Conservation (phyloP, 2,888 invertebrate species). For the Oithona nana region DNA sequence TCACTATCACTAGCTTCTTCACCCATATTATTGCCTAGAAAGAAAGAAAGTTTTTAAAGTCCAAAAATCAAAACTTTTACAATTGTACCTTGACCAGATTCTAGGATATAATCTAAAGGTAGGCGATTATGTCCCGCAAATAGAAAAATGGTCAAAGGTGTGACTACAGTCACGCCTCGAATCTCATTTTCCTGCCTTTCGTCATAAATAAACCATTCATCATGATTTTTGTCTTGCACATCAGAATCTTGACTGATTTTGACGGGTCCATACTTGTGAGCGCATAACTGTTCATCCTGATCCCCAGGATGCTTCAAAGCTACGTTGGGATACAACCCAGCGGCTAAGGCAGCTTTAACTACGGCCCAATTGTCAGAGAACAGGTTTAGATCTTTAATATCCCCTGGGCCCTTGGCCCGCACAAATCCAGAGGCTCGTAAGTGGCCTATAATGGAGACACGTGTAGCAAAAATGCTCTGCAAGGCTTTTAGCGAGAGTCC, state of each 20-base stretch:
- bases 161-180: constrained; percentile 57
- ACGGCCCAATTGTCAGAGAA: constrained; percentile 74
- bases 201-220: constrained; percentile 70
- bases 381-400: constrained; percentile 56
- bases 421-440: constrained; percentile 52
- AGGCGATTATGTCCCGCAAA: constrained; percentile 51
- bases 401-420: constrained; percentile 32
- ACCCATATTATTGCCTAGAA: no score
- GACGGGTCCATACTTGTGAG: not conserved
- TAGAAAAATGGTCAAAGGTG: constrained; percentile 56
- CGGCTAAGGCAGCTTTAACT: constrained; percentile 68
- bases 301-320: constrained; percentile 48
- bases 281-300: constrained; percentile 32
- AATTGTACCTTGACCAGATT: not conserved
- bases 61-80: no score
- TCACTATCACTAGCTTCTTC: constrained; percentile 33
- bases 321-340: constrained; percentile 76
- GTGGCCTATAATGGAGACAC: constrained; percentile 62
- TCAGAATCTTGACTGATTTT: not conserved
- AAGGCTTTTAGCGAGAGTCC: constrained; percentile 60
- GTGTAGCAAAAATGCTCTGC: constrained; percentile 70
- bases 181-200: constrained; percentile 62
- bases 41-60: no score
- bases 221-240: constrained; percentile 2
- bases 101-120: constrained; percentile 30